These are phyloP conservation scores for Macropis europaea DNA, from an alignment of 2,888 invertebrate species.

Conservation along the genomic window DNA sequence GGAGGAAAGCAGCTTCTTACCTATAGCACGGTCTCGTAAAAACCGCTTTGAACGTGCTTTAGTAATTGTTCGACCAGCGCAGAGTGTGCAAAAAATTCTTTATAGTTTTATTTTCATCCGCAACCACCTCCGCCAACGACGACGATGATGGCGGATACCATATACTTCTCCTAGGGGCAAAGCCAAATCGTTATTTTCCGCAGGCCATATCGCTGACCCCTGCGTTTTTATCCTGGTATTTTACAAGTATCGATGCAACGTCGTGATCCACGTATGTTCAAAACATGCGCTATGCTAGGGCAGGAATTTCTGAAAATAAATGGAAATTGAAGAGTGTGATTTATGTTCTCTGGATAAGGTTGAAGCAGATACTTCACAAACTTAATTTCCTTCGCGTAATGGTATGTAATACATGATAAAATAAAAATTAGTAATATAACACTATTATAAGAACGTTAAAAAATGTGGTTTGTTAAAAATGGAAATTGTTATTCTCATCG, in stretches of 20 bases:
- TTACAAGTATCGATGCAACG: slow-evolving; percentile 31
- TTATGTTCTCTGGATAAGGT: neutral
- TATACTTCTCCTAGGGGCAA: neutral
- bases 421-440: too few species aligned
- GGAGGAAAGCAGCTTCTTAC: neutral
- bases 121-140: neutral
- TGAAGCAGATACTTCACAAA: too few species aligned
- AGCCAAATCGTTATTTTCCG: slow-evolving; percentile 49
- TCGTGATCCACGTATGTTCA: neutral
- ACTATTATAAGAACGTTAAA: too few species aligned
- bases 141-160: neutral
- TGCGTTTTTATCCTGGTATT: slow-evolving; percentile 28
- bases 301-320: slow-evolving; percentile 1
- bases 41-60: slow-evolving; percentile 32
- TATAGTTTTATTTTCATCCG: slow-evolving; percentile 37
- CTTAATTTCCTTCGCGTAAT: too few species aligned
- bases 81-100: slow-evolving; percentile 39
- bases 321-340: neutral
- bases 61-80: slow-evolving; percentile 48
- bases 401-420: too few species aligned
- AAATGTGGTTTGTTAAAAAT: too few species aligned
- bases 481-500: slow-evolving; percentile 1
- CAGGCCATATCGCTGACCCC: slow-evolving; percentile 26
- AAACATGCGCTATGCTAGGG: slow-evolving; percentile 1
- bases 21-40: slow-evolving; percentile 24